Conservation (phyloP, 1,140 invertebrate species). For the Drosophila navojoa region DNA sequence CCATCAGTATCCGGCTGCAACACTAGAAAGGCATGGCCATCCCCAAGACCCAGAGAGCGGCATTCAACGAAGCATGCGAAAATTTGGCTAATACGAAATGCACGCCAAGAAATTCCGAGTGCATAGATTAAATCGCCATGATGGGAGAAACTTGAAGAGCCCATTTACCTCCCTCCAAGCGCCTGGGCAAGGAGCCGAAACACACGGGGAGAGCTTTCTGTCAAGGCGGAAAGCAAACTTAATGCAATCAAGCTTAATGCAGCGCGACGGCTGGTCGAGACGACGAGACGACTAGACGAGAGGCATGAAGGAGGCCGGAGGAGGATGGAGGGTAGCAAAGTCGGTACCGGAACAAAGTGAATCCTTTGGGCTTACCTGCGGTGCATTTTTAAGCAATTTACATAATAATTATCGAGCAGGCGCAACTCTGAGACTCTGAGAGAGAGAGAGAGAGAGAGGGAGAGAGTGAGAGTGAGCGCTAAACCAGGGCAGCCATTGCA, state of each 20-base stretch:
- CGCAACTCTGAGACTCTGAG: slow-evolving; percentile 19
- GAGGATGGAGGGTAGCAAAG: too few species aligned
- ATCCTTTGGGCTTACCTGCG: slow-evolving; percentile 76
- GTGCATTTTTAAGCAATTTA: slow-evolving; percentile 81
- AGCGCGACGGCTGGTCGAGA: slow-evolving; percentile 66
- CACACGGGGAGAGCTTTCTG: not conserved
- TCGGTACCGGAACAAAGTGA: slow-evolving; percentile 57
- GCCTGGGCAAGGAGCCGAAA: not conserved
- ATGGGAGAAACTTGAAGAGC: not conserved
- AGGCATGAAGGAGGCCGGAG: not conserved
- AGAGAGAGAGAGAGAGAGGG: slow-evolving; percentile 1
- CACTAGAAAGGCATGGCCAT: not conserved
- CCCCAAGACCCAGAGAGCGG: slow-evolving; percentile 34
- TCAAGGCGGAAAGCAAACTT: slow-evolving; percentile 73
- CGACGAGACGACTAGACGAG: slow-evolving; percentile 45
- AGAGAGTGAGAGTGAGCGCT: slow-evolving; percentile 8
- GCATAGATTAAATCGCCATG: slow-evolving; percentile 72
- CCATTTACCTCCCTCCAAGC: too few species aligned
- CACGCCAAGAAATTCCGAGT: slow-evolving; percentile 75
- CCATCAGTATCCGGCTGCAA: slow-evolving; percentile 11
- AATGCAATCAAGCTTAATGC: slow-evolving; percentile 81
- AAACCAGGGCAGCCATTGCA: not conserved
- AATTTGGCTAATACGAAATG: slow-evolving; percentile 80
- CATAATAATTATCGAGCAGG: slow-evolving; percentile 77
- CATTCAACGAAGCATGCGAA: slow-evolving; percentile 72